Base-by-base conservation (phyloP, 2,797 vertebrate species). In the Chloroceryle amazona region DNA sequence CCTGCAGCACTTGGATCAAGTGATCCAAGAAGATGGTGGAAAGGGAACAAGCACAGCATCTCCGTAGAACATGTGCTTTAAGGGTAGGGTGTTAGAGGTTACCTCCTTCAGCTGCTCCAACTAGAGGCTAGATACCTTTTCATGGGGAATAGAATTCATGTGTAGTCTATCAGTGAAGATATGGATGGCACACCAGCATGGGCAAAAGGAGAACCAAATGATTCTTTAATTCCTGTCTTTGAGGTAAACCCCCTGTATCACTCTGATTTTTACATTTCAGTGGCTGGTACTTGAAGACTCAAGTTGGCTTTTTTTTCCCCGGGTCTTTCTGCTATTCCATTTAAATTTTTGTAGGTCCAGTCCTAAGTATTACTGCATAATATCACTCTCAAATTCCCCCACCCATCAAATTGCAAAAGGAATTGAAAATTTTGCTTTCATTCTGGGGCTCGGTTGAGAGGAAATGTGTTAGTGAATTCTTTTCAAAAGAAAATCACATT, bases 231-330 rank as follows among this genome's bases (percentile, higher is more conserved):
- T 72, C 41, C 37, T 12, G 1, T 26, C 23, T 37, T 54, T 35
- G 4, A 49, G 6, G 10, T 35, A 37, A 73, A 88, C 28, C 3
- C 1, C 2, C 5, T 29, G 2, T 61, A 51, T 39, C 1, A 0
- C 29, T 19, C 52, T 20, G 16, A 18, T 1, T 47, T 88, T 52
- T 49, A 13, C 2, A 4, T 80, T 74, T 90, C 21, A 46, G 7
- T 37, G 28, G 3, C 23, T 25, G 9, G 9, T 67, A 3, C 49
- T 52, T 61, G 25, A 74, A 63, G 18, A 37, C 16, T 14, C 31
- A 46, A 65, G 2, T 18, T 60, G 19, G 7, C 20, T 4, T 7
- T n/a, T 41, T 41, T 44, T 41, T 3, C 3, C 4, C 10, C 22
- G 28, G 2, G 11, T 68, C 25, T 44, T 75, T 35, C 14, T 67